Conservation (phyloP, 2,888 invertebrate species). For the Agelastica alni region DNA sequence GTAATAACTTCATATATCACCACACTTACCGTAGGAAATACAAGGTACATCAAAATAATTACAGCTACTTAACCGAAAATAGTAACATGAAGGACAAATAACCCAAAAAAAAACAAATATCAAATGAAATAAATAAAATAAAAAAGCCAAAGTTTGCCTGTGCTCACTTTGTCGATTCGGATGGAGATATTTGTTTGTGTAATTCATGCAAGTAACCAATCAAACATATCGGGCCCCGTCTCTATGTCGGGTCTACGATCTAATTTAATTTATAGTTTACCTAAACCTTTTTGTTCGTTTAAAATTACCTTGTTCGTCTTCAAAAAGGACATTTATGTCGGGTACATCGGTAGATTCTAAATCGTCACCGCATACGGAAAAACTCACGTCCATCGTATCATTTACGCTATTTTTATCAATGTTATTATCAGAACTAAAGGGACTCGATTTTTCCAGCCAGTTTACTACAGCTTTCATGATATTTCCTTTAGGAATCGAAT, state of each 20-base stretch:
- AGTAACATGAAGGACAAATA: conserved; percentile 15
- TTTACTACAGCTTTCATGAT: conserved; percentile 52
- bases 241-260: conserved; percentile 35
- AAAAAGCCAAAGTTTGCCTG: conserved; percentile 51
- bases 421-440: conserved; percentile 48
- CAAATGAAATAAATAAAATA: conserved; percentile 8
- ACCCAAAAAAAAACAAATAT: conserved; percentile 32
- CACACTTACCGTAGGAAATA: conserved; percentile 37
- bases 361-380: conserved; percentile 45
- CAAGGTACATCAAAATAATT: conserved; percentile 35
- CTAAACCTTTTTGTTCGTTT: conserved; percentile 23
- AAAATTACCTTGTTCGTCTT: conserved; percentile 23
- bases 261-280: conserved; percentile 29
- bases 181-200: conserved; percentile 25
- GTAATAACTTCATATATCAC: conserved; percentile 20
- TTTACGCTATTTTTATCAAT: conserved; percentile 39
- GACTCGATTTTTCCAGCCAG: conserved; percentile 52
- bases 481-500: conserved; percentile 48
- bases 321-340: conserved; percentile 43
- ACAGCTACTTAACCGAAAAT: conserved; percentile 37
- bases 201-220: conserved; percentile 44
- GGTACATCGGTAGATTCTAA: conserved; percentile 41
- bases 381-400: conserved; percentile 41
- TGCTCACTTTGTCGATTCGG: conserved; percentile 36
- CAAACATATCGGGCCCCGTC: conserved; percentile 57